Conservation (phyloP, 2,797 vertebrate genomes). For the Pempheris klunzingeri region DNA sequence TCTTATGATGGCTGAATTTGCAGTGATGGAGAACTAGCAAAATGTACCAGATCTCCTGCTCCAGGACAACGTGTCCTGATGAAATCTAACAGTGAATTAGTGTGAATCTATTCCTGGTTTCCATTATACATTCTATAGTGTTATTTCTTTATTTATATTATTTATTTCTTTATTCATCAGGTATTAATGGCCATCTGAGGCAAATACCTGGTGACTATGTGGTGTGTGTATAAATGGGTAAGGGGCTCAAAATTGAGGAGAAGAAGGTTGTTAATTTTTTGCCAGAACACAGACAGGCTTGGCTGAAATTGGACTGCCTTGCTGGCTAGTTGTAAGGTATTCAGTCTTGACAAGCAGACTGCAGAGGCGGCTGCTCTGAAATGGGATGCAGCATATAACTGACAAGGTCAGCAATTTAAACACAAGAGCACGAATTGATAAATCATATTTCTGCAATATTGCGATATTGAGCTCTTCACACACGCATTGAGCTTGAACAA, state of each 20-base stretch:
- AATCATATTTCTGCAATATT: constrained; percentile 28
- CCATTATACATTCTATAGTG: not conserved
- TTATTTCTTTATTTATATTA: no score
- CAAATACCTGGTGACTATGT: not conserved
- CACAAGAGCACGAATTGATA: constrained; percentile 5
- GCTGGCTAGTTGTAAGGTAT: not conserved
- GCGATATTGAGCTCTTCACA: constrained; percentile 31
- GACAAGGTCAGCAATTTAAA: not conserved
- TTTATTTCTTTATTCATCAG: no score
- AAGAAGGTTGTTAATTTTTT: not conserved
- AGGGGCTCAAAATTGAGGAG: not conserved
- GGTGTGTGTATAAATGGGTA: not conserved
- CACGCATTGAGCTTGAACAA: constrained; percentile 3
- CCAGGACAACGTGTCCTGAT: no score
- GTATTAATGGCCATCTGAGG: not conserved
- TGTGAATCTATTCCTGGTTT: not conserved
- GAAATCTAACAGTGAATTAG: no score
- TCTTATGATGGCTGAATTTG: not conserved
- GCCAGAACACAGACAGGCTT: not conserved
- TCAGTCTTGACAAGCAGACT: not conserved
- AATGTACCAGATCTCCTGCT: not conserved
- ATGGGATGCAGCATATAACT: not conserved
- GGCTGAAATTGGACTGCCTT: not conserved
- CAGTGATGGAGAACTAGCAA: not conserved
- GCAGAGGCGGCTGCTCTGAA: not conserved